Evolutionary conservation across 2,888 invertebrate species (phyloP), one percentile per base, ranked within the genome.

Genomic region (Tuta absoluta): DNA sequence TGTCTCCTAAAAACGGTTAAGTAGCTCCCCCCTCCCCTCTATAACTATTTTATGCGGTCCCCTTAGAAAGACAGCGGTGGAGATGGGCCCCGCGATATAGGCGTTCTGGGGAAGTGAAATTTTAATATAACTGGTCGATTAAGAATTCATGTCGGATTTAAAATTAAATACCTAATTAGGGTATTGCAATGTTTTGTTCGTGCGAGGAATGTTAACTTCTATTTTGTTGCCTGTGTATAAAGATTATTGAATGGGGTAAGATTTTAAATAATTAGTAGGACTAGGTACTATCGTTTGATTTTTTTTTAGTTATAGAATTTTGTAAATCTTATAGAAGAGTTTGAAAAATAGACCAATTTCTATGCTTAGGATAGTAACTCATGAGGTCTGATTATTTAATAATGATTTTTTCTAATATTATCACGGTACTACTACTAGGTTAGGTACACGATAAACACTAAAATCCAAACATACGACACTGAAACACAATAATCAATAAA

Each of bases 11-110:
- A 91, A 91, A 91, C 91, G 89, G 90, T 89, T 90, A 91, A 91
- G 91, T 91, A 91, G 91, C 90, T 86, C 84, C 87, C 87, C 48
- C 87, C 88, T 82, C 79, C 85, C 83, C 87, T 86, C 86, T 87
- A 89, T 91, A 91, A 91, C 91, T 91, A 91, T 91, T 91, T 91
- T 91, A 91, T 91, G 89, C 81, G 87, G 91, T 89, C 90, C 91
- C 91, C 90, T 90, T 88, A 87, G 88, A 91, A 91, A 91, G 91
- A 91, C 90, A 88, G 87, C 86, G 80, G 86, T 85, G 80, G 87
- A 86, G 89, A 89, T 87, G 87, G 88, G 88, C 85, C 82, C 82
- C 86, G 85, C 88, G 88, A 87, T 85, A 82, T 84, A 85, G 84
- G 85, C 85, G 82, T 79, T 78, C 76, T 80, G 83, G 87, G 87